Evolutionary conservation across 2,888 invertebrate species (phyloP).

Genomic region (Euphydryas editha): DNA sequence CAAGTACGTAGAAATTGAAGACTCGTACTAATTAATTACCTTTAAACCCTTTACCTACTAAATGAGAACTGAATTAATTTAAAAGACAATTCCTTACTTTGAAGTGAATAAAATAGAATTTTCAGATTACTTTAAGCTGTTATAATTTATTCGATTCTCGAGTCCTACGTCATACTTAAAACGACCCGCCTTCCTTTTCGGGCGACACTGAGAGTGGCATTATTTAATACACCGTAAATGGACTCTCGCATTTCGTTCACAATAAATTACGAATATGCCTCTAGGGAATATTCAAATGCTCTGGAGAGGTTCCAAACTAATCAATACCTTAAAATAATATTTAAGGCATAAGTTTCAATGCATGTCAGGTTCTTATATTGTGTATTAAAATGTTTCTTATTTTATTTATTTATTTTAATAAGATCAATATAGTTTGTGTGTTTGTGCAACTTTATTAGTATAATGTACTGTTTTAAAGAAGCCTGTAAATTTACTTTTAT

Average conservation of each 20-base stretch:
- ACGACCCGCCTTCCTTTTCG: slow-evolving; percentile 19
- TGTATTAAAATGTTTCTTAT: too few relatives aligned
- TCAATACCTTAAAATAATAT: background rate
- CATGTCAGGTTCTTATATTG: background rate
- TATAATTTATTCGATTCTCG: slow-evolving; percentile 20
- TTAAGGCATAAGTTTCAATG: background rate
- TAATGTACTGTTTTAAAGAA: too few relatives aligned
- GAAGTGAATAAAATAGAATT: background rate
- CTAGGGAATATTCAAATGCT: slow-evolving; percentile 7
- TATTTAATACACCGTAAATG: slow-evolving; percentile 26
- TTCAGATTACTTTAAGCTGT: slow-evolving; percentile 6
- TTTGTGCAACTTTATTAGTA: too few relatives aligned
- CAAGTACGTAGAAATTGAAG: background rate
- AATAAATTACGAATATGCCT: slow-evolving; percentile 17
- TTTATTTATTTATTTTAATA: too few relatives aligned
- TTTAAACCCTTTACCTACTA: background rate
- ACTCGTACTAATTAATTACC: background rate
- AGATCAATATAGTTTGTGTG: too few relatives aligned
- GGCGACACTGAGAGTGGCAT: slow-evolving; percentile 20
- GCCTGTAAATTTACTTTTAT: too few relatives aligned
- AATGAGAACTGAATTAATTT: background rate
- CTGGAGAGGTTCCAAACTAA: slow-evolving; percentile 3
- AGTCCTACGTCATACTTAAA: slow-evolving; percentile 24
- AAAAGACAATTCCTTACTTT: background rate
- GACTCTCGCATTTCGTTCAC: slow-evolving; percentile 21